Conservation (phyloP, 2,888 invertebrate species). For the Tipula lateralis region DNA sequence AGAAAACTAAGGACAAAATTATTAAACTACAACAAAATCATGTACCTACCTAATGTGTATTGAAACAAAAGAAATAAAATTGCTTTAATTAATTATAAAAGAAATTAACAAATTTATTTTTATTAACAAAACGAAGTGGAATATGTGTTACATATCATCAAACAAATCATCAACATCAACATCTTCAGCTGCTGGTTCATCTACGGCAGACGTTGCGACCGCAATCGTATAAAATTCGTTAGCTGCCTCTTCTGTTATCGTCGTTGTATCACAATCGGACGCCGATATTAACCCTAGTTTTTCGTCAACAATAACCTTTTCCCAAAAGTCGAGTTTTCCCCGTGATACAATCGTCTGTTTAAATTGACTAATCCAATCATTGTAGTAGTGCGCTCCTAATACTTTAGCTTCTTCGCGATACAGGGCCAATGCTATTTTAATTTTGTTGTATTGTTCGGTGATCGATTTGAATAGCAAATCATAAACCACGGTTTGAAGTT, state of each 20-base stretch:
- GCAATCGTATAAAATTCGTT: constrained; percentile 33
- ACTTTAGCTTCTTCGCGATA: constrained; percentile 49
- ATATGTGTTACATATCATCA: constrained; percentile 30
- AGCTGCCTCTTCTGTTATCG: constrained; percentile 33
- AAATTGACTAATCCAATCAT: constrained; percentile 44
- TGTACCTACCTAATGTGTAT: constrained; percentile 11
- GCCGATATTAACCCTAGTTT: constrained; percentile 40
- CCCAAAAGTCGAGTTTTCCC: constrained; percentile 43
- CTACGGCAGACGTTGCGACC: neutral
- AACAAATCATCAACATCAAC: constrained; percentile 34
- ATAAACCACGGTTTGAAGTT: constrained; percentile 42
- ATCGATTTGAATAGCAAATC: constrained; percentile 41
- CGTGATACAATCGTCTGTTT: constrained; percentile 41
- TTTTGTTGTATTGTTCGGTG: constrained; percentile 39
- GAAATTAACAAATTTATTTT: neutral
- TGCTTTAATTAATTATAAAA: constrained; percentile 19
- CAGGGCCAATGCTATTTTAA: constrained; percentile 39
- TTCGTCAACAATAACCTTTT: constrained; percentile 40
- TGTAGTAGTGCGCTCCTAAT: constrained; percentile 42
- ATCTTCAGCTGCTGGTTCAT: constrained; percentile 25
- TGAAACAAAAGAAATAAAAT: neutral
- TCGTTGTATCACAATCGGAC: constrained; percentile 32
- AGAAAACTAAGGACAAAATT: neutral
- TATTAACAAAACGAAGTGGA: neutral
- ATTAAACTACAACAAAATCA: neutral